A percentile compares a stretch with the other conserved stretches of the same genome.
phyloP scores from a whole-genome alignment of 2,888 invertebrate species.

The Uropetala carovei region DNA sequence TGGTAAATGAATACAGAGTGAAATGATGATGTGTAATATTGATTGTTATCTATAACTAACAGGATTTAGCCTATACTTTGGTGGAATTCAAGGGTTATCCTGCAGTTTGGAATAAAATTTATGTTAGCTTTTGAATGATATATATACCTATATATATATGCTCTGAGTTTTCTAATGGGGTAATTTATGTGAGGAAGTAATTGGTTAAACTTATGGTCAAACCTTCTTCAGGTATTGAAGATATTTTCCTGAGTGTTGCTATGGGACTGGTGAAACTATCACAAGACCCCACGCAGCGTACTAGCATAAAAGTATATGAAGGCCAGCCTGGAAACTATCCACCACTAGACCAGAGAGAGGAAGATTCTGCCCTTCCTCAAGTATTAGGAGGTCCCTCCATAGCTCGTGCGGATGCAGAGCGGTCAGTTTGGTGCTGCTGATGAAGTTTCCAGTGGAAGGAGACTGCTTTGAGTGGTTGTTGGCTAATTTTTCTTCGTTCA shows the following conservation, averaged over 20 bases:
- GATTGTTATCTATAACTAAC: no score
- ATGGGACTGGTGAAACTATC: slow-evolving; percentile 80
- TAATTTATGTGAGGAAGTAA: background rate
- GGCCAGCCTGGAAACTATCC: slow-evolving; percentile 34
- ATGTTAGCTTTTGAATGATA: background rate
- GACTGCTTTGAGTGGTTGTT: background rate
- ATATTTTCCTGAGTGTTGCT: slow-evolving; percentile 84
- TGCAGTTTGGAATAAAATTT: no score
- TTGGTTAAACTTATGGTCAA: background rate
- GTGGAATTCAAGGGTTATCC: no score
- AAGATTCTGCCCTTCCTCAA: slow-evolving; percentile 31
- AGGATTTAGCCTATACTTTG: no score
- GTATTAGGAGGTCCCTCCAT: slow-evolving; percentile 44
- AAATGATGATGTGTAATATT: no score
- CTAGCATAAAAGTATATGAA: slow-evolving; percentile 58
- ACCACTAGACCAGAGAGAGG: slow-evolving; percentile 37
- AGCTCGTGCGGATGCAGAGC: slow-evolving; percentile 48
- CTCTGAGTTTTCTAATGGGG: background rate
- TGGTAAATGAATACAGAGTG: no score
- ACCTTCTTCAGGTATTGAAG: slow-evolving; percentile 80
- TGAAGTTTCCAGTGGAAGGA: background rate
- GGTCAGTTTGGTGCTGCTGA: slow-evolving; percentile 49
- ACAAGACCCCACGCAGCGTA: slow-evolving; percentile 20
- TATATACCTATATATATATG: no score
- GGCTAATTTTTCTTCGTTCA: background rate